A percentile compares a stretch with the other conserved stretches of the same genome.
Conservation (phyloP, 1,140 invertebrate species). For the Cydia amplana region DNA sequence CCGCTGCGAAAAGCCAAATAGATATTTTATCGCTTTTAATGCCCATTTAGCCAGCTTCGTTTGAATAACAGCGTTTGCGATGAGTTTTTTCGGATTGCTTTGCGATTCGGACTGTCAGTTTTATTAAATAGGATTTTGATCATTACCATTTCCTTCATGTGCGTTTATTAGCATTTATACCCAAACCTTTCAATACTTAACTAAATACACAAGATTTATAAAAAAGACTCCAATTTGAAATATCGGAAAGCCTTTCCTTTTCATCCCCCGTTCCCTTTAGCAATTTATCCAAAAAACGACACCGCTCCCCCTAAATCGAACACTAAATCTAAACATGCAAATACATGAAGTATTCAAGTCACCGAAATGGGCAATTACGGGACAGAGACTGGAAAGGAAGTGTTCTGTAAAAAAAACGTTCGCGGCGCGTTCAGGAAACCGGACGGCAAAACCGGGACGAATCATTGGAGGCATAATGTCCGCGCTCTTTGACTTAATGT, state of each 20-base stretch:
- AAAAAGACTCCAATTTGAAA: constrained; percentile 5
- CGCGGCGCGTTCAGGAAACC: constrained; percentile 41
- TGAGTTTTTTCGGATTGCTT: constrained; percentile 31
- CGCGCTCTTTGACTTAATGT: constrained; percentile 28
- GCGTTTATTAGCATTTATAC: neutral
- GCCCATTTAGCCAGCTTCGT: constrained; percentile 64
- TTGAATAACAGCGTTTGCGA: constrained; percentile 46
- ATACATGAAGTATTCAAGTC: constrained; percentile 29
- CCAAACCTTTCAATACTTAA: neutral
- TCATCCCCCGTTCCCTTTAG: constrained; percentile 2
- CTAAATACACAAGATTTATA: neutral
- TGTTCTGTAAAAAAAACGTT: constrained; percentile 36
- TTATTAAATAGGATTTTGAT: constrained; percentile 1
- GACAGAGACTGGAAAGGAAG: constrained; percentile 12
- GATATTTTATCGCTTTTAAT: constrained; percentile 78
- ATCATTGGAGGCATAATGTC: constrained; percentile 56
- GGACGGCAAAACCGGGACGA: constrained; percentile 49
- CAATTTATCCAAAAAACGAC: constrained; percentile 31
- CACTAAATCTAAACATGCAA: constrained; percentile 33
- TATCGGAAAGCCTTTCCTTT: constrained; percentile 1
- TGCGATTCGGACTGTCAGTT: constrained; percentile 6
- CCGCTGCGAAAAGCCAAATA: constrained; percentile 67
- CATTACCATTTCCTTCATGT: constrained; percentile 6
- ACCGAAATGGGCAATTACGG: constrained; percentile 32
- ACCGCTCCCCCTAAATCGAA: constrained; percentile 28